Percentiles rank a stretch among this genome's conserved stretches.
phyloP scores from a whole-genome alignment of 1,140 invertebrate species.

The Eurosta solidaginis region DNA sequence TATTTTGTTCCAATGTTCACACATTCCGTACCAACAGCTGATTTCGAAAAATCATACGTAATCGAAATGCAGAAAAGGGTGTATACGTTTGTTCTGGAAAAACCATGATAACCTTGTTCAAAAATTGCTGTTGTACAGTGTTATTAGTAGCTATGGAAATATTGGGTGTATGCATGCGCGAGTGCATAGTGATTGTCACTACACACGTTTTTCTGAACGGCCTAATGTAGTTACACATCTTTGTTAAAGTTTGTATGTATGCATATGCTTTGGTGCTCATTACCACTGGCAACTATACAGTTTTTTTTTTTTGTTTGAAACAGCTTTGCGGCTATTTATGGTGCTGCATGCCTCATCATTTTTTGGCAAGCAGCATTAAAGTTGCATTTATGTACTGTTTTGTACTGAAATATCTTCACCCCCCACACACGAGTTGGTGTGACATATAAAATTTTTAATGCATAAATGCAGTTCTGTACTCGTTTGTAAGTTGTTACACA shows the following conservation, averaged over 20 bases:
- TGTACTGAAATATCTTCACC: background rate
- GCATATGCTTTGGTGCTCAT: background rate
- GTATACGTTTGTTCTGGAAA: too few relatives aligned
- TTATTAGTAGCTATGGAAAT: too few relatives aligned
- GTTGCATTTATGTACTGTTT: background rate
- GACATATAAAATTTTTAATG: background rate
- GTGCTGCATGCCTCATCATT: constrained; percentile 23
- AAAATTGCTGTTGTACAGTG: too few relatives aligned
- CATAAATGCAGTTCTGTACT: constrained; percentile 20
- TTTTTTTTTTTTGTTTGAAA: background rate
- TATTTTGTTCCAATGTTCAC: too few relatives aligned
- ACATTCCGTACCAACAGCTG: too few relatives aligned
- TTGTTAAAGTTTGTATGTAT: background rate
- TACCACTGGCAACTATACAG: background rate
- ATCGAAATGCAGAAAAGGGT: too few relatives aligned
- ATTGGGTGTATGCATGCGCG: too few relatives aligned
- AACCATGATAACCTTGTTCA: too few relatives aligned
- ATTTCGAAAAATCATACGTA: too few relatives aligned
- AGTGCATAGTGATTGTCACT: too few relatives aligned
- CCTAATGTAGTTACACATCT: too few relatives aligned
- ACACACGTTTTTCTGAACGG: too few relatives aligned
- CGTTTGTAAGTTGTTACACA: background rate
- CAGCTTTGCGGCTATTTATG: constrained; percentile 19
- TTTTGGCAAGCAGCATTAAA: constrained; percentile 16
- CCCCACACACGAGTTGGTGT: background rate